Evolutionary conservation across 2,888 invertebrate species (phyloP).

Genomic region (Flexamia atlantica): DNA sequence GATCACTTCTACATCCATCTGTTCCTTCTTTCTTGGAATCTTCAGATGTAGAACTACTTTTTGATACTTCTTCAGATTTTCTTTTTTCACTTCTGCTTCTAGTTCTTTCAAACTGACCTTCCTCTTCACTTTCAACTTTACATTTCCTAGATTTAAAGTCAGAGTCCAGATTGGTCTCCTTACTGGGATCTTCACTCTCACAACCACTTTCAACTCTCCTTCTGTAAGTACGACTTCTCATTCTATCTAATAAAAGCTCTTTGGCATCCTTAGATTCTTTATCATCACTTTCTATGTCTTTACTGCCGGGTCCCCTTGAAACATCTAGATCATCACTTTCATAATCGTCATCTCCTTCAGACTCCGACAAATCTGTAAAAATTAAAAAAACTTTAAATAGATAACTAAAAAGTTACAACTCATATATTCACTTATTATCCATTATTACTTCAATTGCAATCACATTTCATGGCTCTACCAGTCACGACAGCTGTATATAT

Average conservation of each 20-base stretch:
- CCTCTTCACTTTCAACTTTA: constrained; percentile 67
- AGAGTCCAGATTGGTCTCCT: not conserved
- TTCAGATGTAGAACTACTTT: constrained; percentile 17
- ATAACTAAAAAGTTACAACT: no score
- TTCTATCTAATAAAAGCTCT: constrained; percentile 39
- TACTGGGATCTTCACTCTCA: constrained; percentile 52
- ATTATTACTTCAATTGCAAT: no score
- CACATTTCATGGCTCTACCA: no score
- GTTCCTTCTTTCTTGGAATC: constrained; percentile 53
- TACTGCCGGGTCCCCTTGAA: constrained; percentile 46
- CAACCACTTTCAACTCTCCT: constrained; percentile 63
- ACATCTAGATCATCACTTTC: constrained; percentile 58
- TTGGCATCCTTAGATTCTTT: constrained; percentile 52
- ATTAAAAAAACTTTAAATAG: no score
- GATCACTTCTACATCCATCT: constrained; percentile 47
- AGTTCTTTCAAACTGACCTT: constrained; percentile 60
- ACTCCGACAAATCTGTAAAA: constrained; percentile 69
- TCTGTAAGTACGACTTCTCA: constrained; percentile 47
- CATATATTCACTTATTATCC: no score
- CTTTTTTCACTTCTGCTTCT: constrained; percentile 65
- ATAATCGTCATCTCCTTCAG: constrained; percentile 70
- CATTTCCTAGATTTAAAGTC: constrained; percentile 56
- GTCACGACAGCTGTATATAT: no score
- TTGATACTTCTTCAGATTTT: constrained; percentile 59
- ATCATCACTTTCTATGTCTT: constrained; percentile 56